phyloP scores from a whole-genome alignment of 2,888 invertebrate species.

The Fissipunctia ypsillon region DNA sequence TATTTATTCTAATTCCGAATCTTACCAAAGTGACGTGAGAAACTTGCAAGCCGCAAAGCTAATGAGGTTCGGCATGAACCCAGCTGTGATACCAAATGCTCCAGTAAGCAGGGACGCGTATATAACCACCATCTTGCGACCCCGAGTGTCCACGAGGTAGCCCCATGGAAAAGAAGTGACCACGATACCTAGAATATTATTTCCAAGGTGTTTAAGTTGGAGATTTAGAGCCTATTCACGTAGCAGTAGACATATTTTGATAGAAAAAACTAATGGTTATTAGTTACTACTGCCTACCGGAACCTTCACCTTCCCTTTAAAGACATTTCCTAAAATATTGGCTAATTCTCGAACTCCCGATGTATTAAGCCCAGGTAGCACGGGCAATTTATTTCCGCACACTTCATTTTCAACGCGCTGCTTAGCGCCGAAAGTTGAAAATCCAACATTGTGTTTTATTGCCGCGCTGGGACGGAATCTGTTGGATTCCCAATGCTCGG shows the following conservation, averaged over 20 bases:
- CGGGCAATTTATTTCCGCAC: too few species aligned
- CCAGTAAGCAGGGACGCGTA: slow-evolving; percentile 81
- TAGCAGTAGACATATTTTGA: too few species aligned
- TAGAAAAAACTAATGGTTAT: not conserved
- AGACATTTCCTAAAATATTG: not conserved
- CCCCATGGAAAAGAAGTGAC: slow-evolving; percentile 95
- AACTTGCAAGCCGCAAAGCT: slow-evolving; percentile 91
- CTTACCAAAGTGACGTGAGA: slow-evolving; percentile 88
- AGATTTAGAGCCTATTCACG: not conserved
- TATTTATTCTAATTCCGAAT: not conserved
- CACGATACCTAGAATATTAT: slow-evolving; percentile 89
- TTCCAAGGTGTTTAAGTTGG: not conserved
- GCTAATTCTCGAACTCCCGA: not conserved
- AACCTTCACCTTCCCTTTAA: too few species aligned
- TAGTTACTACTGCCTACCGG: not conserved
- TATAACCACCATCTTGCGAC: slow-evolving; percentile 91
- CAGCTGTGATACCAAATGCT: slow-evolving; percentile 88
- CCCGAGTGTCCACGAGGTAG: slow-evolving; percentile 93
- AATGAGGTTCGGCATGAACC: slow-evolving; percentile 91
- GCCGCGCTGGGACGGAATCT: too few species aligned
- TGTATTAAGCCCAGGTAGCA: too few species aligned
- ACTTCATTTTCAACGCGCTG: too few species aligned
- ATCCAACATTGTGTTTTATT: too few species aligned
- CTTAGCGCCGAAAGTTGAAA: too few species aligned
- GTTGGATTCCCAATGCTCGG: too few species aligned